Percentiles rank a stretch among this genome's conserved stretches.
Conservation (phyloP, 2,113 vertebrate genomes). For the Phoenicopterus ruber region DNA sequence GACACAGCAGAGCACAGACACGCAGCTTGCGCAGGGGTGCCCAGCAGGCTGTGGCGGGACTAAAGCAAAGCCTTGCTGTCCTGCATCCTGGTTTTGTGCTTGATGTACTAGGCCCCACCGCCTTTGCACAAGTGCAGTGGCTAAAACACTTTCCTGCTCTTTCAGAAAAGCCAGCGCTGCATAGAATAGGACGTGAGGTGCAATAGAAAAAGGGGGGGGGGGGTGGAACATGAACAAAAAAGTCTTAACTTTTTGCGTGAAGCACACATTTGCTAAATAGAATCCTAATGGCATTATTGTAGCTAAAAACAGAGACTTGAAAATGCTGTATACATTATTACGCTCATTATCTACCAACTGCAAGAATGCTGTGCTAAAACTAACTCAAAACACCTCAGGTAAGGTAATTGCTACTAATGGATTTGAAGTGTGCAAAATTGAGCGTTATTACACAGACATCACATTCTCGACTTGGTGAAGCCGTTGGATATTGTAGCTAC, state of each 20-base stretch:
- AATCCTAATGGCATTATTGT: constrained; percentile 79
- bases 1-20: background rate
- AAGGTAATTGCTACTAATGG: constrained; percentile 94
- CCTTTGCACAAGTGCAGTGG: background rate
- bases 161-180: background rate
- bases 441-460: constrained; percentile 89
- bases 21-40: background rate
- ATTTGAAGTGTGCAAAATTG: constrained; percentile 92
- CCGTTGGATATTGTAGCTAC: constrained; percentile 68
- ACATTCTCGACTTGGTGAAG: constrained; percentile 77
- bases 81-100: background rate
- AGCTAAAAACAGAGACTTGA: constrained; percentile 81
- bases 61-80: background rate
- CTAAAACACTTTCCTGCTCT: constrained; percentile 17
- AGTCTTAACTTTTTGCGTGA: constrained; percentile 73
- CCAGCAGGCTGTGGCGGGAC: background rate
- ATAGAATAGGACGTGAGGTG: background rate
- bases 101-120: fast-evolving
- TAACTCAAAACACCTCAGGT: constrained; percentile 89
- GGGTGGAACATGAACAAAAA: constrained; percentile 38
- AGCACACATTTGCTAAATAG: constrained; percentile 76
- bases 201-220: background rate
- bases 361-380: constrained; percentile 87
- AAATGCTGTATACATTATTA: constrained; percentile 84
- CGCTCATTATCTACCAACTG: constrained; percentile 85